Evolutionary conservation across 1,140 invertebrate species (phyloP).

Genomic region (Rhysida immarginata): DNA sequence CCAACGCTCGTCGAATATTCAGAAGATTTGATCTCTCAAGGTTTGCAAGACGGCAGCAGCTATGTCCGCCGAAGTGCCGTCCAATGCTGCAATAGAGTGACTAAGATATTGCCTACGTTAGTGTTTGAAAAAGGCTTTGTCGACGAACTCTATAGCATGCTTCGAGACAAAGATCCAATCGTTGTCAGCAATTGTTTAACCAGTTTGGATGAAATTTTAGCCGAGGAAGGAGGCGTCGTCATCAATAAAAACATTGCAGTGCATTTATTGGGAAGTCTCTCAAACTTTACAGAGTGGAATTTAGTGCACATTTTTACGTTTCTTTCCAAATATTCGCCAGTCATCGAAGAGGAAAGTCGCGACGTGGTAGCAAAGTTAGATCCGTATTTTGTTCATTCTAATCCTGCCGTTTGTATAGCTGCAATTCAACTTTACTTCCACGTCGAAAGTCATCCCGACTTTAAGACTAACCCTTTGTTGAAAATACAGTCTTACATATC

Average conservation of each 20-base stretch:
- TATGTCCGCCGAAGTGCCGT: not conserved
- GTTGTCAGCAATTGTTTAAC: not conserved
- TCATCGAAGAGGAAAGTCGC: not conserved
- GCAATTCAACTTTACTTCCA: not conserved
- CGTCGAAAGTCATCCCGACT: not conserved
- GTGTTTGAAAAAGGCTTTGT: not conserved
- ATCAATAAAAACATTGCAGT: not conserved
- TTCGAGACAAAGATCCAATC: not conserved
- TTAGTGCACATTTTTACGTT: not conserved
- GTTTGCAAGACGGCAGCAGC: not conserved
- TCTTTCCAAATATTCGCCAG: not conserved
- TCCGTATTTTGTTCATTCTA: not conserved
- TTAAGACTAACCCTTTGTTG: not conserved
- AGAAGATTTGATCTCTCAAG: not conserved
- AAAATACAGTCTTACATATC: not conserved
- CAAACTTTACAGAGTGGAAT: not conserved
- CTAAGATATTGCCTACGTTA: not conserved
- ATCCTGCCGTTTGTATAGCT: not conserved
- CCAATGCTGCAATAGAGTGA: not conserved
- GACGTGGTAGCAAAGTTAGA: not conserved
- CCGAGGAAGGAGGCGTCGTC: not conserved
- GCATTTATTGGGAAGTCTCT: not conserved
- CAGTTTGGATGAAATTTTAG: not conserved
- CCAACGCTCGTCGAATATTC: not conserved
- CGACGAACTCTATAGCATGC: not conserved